Evolutionary conservation across 2,797 vertebrate species (phyloP), one percentile per base, ranked within the genome.

Genomic region (Lerista edwardsae): DNA sequence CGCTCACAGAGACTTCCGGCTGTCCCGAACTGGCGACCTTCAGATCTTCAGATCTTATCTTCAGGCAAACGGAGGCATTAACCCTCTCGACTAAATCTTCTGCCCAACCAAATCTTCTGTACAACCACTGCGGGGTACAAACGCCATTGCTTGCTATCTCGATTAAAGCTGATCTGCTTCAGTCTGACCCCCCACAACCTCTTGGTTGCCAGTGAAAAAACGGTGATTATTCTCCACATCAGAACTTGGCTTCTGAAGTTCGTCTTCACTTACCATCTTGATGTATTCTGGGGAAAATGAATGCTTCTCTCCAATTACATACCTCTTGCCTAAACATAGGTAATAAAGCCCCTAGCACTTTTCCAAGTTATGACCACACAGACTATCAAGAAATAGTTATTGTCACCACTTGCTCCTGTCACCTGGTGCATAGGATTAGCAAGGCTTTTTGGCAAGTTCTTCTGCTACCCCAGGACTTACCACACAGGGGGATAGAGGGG

Each of bases 291-390:
- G 2, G 79, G 82, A 12, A 77, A 75, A 84, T 64, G 1, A 55
- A 19, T 0, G 2, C 0, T 2, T 14, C 55, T 31, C 68, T 80
- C 2, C 9, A 71, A 78, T 74, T 47, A 82, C 73, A 0, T 4
- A 34, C 0, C 1, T 14, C 1, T 64, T 41, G 39, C 17, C 19
- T 29, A 27, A 3, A 68, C 15, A 21, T 41, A 25, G 14, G 12
- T 9, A 15, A 36, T 12, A 61, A 1, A 11, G 1, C 82, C 2
- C 12, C n/a, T 0, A 0, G 23, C 27, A 4, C 31, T 88, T 84
- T 73, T 69, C 36, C 86, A 84, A 80, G 9, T 51, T 51, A 14
- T 67, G 67, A 89, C 84, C 84, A 4, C 8, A 44, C 57, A 51
- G 79, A 4, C 14, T 31, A 44, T 29, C 29, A 29, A 39, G 31